These are phyloP conservation scores for Vandiemenella viatica DNA, from an alignment of 2,888 invertebrate genomes.

Conservation along the genomic window DNA sequence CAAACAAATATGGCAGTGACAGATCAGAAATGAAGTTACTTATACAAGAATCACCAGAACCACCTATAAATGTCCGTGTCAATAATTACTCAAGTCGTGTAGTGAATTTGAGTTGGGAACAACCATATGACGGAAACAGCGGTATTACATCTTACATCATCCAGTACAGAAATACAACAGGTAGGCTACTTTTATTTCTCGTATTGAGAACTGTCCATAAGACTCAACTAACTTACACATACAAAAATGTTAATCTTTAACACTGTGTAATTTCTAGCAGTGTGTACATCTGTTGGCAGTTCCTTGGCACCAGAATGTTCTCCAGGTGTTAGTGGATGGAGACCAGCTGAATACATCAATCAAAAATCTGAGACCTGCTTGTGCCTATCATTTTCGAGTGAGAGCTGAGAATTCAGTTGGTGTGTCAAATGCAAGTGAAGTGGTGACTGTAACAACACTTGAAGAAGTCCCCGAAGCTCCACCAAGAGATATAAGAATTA, in stretches of 20 bases:
- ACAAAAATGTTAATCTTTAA: too few relatives aligned
- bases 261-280: too few relatives aligned
- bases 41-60: conserved; percentile 27
- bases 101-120: conserved; percentile 25
- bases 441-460: conserved; percentile 24
- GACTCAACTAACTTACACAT: too few relatives aligned
- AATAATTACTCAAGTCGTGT: conserved; percentile 23
- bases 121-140: conserved; percentile 27
- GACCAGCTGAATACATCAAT: conserved; percentile 5
- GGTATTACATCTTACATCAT: conserved; percentile 23
- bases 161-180: conserved; percentile 23
- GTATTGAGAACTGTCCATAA: too few relatives aligned
- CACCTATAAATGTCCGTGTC: conserved; percentile 24
- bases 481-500: conserved; percentile 26
- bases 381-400: conserved; percentile 26
- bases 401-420: conserved; percentile 29
- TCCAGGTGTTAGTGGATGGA: conserved; percentile 8
- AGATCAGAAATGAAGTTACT: conserved; percentile 13
- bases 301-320: conserved; percentile 3
- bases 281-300: too few relatives aligned
- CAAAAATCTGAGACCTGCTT: conserved; percentile 25
- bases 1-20: conserved; percentile 29
- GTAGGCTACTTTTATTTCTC: neutral
- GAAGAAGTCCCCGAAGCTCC: conserved; percentile 29
- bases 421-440: conserved; percentile 25